These are phyloP conservation scores for Euzophera pinguis DNA, from an alignment of 2,888 invertebrate species.

Conservation along the genomic window DNA sequence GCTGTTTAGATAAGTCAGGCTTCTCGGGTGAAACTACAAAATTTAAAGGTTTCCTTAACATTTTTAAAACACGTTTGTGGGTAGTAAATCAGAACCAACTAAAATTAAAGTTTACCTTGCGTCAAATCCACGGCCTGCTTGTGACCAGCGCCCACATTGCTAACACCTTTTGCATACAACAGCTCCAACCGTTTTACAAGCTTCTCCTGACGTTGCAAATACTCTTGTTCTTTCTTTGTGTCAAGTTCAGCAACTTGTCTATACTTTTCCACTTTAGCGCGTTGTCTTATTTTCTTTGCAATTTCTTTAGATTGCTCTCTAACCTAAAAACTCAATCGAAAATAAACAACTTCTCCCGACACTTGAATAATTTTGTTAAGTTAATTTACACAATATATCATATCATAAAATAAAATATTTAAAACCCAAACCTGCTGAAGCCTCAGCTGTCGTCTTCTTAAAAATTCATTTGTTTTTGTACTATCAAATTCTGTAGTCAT, in stretches of 20 bases:
- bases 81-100: neutral
- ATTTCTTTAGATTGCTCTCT: slow-evolving; percentile 76
- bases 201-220: slow-evolving; percentile 57
- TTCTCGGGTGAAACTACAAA: slow-evolving; percentile 33
- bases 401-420: slow-evolving; percentile 16
- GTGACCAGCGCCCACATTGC: slow-evolving; percentile 60
- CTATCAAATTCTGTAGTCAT: slow-evolving; percentile 65
- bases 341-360: slow-evolving; percentile 19
- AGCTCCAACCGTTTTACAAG: slow-evolving; percentile 59
- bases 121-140: slow-evolving; percentile 45
- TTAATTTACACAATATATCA: neutral
- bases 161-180: slow-evolving; percentile 51
- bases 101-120: slow-evolving; percentile 36
- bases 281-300: slow-evolving; percentile 68
- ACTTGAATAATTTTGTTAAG: slow-evolving; percentile 23
- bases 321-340: slow-evolving; percentile 51
- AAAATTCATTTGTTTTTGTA: slow-evolving; percentile 72
- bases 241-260: slow-evolving; percentile 51
- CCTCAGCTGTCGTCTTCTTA: slow-evolving; percentile 65
- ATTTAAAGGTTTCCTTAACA: slow-evolving; percentile 4
- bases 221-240: slow-evolving; percentile 55
- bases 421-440: slow-evolving; percentile 66
- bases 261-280: slow-evolving; percentile 62
- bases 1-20: slow-evolving; percentile 52
- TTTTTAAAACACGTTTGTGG: neutral